Evolutionary conservation across 2,113 vertebrate species (phyloP).

Genomic region (Mobula hypostoma): DNA sequence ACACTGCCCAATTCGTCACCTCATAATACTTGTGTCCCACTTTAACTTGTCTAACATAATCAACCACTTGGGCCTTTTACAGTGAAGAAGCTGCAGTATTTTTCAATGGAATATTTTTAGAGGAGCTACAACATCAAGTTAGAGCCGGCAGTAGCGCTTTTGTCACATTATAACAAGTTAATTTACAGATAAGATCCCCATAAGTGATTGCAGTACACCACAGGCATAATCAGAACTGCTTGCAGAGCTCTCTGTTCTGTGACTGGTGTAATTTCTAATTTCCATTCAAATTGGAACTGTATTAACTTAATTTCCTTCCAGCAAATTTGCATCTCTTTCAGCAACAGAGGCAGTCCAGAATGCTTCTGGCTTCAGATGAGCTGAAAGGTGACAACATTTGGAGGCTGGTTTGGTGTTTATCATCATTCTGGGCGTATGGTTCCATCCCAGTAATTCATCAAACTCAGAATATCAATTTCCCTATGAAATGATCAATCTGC

Average conservation of each 20-base stretch:
- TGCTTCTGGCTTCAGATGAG: constrained; percentile 8
- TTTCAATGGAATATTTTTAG: neutral
- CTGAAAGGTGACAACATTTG: neutral
- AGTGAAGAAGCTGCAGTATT: neutral
- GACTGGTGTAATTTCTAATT: constrained; percentile 31
- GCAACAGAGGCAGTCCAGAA: neutral
- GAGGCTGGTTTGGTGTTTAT: neutral
- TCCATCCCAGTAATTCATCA: neutral
- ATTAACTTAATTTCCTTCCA: constrained; percentile 35
- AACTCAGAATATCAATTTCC: constrained; percentile 20
- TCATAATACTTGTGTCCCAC: neutral
- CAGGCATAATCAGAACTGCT: neutral
- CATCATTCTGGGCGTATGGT: too few species aligned
- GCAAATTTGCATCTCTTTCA: constrained; percentile 33
- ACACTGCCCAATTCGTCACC: neutral
- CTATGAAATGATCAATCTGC: constrained; percentile 1
- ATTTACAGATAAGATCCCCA: constrained; percentile 34
- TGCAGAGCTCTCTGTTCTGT: neutral
- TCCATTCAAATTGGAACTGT: constrained; percentile 38
- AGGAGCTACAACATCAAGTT: neutral
- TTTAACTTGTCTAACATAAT: neutral
- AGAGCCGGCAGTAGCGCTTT: neutral
- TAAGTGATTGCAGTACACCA: constrained; percentile 27
- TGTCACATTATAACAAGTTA: constrained; percentile 37
- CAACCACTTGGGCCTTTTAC: neutral